Evolutionary conservation across 2,888 invertebrate species (phyloP), one percentile per base, ranked within the genome.

Genomic region (Blera fallax): DNA sequence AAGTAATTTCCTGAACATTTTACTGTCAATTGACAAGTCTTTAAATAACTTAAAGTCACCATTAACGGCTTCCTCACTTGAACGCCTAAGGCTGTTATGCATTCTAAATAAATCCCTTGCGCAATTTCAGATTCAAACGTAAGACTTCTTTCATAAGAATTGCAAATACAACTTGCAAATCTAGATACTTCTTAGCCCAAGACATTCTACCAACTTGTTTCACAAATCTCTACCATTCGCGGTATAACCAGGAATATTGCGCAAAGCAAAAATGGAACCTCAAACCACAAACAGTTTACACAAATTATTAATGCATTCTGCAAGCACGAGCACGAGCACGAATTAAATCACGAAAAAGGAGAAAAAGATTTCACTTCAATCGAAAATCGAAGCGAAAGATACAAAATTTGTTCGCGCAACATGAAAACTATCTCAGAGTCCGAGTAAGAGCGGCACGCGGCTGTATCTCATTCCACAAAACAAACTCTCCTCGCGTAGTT

Each of bases 231-330:
- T 37, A 11, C 37, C 37, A 3, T 3, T 37, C 11, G 4, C 37
- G 11, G 11, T n/a, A 50, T 24, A 29, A 52, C n/a, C 24, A 10
- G 2, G 3, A 6, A 10, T 56, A 48, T 48, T 50, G 34, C 34
- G 29, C 65, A 50, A 37, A 40, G 40, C 11, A 32, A 27, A 14
- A 29, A 29, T n/a, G n/a, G 5, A 11, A 40, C 14, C 24, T 48
- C 48, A 48, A 48, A 11, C 7, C 43, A 32, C 29, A 40, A 62
- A 54, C 32, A n/a, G 10, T 54, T 29, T 27, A 54, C 45, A 48
- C 32, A 16, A 52, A 27, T 48, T 58, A 77, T 50, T n/a, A 77
- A 77, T 69, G 77, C 77, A 77, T 52, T 50, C 77, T 40, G 69
- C 50, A 67, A 32, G 18, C 45, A 14, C 58, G 40, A 48, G n/a